A percentile compares a stretch with the other conserved stretches of the same genome.
phyloP scores from a whole-genome alignment of 2,888 invertebrate species.

The Doris montereyensis region DNA sequence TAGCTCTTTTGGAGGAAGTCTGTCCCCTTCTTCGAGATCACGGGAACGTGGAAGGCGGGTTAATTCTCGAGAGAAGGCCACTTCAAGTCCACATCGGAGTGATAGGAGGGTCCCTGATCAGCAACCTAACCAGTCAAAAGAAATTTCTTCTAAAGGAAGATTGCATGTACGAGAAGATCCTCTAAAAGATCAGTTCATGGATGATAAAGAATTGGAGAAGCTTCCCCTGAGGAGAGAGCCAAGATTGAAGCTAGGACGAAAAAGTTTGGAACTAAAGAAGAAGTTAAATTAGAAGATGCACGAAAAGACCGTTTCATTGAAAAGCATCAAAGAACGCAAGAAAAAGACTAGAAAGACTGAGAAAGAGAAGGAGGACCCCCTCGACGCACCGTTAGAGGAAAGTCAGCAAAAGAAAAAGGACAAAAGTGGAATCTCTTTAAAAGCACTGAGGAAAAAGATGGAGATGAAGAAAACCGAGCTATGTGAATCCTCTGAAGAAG shows the following conservation, averaged over 20 bases:
- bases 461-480: neutral
- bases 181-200: too few relatives aligned
- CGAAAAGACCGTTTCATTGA: conserved; percentile 56
- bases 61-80: too few relatives aligned
- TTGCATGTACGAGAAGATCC: too few relatives aligned
- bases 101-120: too few relatives aligned
- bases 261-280: conserved; percentile 48
- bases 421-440: neutral
- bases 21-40: too few relatives aligned
- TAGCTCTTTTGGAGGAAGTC: too few relatives aligned
- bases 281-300: conserved; percentile 38
- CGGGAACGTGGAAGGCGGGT: too few relatives aligned
- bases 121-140: too few relatives aligned
- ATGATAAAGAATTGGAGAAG: conserved; percentile 32
- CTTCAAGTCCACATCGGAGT: too few relatives aligned
- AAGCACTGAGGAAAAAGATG: conserved; percentile 1
- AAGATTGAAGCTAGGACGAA: conserved; percentile 52
- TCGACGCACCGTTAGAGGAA: neutral
- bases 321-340: conserved; percentile 49
- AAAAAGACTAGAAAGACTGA: conserved; percentile 38
- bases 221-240: conserved; percentile 44
- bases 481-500: conserved; percentile 10
- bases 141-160: too few relatives aligned
- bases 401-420: neutral
- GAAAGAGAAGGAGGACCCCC: conserved; percentile 25